A percentile compares a stretch with the other conserved stretches of the same genome.
phyloP scores from a whole-genome alignment of 2,113 vertebrate species.

The Leptobrachium leishanense region DNA sequence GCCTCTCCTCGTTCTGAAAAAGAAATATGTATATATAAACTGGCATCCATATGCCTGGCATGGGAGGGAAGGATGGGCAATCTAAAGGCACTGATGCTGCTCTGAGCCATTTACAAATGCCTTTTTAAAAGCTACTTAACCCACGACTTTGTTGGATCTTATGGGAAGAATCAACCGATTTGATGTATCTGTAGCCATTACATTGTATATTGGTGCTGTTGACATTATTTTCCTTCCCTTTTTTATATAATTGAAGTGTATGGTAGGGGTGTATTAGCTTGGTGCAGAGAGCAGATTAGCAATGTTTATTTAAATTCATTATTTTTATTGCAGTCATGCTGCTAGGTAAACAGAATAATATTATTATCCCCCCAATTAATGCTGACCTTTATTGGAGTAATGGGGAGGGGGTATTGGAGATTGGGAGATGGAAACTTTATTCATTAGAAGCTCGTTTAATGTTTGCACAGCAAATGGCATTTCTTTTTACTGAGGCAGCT shows the following conservation, averaged over 20 bases:
- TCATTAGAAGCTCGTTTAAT: conserved; percentile 57
- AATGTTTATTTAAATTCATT: conserved; percentile 5
- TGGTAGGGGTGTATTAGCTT: conserved; percentile 17
- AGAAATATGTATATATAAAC: conserved; percentile 71
- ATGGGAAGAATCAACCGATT: conserved; percentile 62
- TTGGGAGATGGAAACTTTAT: conserved; percentile 50
- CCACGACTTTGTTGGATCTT: conserved; percentile 64
- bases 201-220: conserved; percentile 57
- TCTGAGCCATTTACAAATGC: conserved; percentile 65
- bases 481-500: conserved; percentile 52
- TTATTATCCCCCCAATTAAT: conserved; percentile 38
- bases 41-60: conserved; percentile 65
- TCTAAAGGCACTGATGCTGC: conserved; percentile 68
- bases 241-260: neutral
- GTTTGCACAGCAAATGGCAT: conserved; percentile 59
- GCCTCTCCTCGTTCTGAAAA: conserved; percentile 63
- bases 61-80: conserved; percentile 70
- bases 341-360: conserved; percentile 44
- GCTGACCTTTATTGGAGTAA: conserved; percentile 41
- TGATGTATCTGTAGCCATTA: conserved; percentile 71
- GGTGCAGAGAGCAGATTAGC: conserved; percentile 3
- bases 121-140: conserved; percentile 72
- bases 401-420: conserved; percentile 16
- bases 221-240: neutral
- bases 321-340: conserved; percentile 39